Percentiles rank a stretch among this genome's conserved stretches.
Conservation (phyloP, 64 coral and sea anemone genomes). For the Anthopleura sola region DNA sequence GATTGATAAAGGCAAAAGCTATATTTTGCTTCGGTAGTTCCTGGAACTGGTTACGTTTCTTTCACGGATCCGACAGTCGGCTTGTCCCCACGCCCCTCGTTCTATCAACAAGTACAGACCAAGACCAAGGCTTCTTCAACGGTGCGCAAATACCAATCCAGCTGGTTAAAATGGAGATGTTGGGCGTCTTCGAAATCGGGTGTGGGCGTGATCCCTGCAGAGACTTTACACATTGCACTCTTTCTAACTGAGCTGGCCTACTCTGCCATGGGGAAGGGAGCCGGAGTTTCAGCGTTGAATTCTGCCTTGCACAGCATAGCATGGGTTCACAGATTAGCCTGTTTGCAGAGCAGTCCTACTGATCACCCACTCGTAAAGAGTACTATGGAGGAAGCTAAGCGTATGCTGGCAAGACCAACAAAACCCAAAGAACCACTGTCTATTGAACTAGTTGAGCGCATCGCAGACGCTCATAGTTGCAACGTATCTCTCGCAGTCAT, state of each 20-base stretch:
- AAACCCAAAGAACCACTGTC: constrained; percentile 31
- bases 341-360: constrained; percentile 4
- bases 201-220: constrained; percentile 10
- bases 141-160: constrained; percentile 39
- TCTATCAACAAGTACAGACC: no score
- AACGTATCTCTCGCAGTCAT: constrained; percentile 34
- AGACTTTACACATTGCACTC: neutral
- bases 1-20: no score
- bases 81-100: no score
- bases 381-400: constrained; percentile 24
- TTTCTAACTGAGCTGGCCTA: neutral
- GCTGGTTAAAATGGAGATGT: constrained; percentile 30
- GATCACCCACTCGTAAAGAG: constrained; percentile 17
- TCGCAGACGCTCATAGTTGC: constrained; percentile 3
- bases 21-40: no score
- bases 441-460: constrained; percentile 23
- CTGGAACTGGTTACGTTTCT: no score
- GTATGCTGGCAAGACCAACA: neutral
- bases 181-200: constrained; percentile 26
- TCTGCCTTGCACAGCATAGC: neutral
- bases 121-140: no score
- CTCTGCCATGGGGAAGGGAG: neutral
- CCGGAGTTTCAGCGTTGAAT: neutral
- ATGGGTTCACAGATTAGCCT: constrained; percentile 15
- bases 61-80: no score